Conservation (phyloP, 2,113 vertebrate species). For the Cochlearius cochlearius region DNA sequence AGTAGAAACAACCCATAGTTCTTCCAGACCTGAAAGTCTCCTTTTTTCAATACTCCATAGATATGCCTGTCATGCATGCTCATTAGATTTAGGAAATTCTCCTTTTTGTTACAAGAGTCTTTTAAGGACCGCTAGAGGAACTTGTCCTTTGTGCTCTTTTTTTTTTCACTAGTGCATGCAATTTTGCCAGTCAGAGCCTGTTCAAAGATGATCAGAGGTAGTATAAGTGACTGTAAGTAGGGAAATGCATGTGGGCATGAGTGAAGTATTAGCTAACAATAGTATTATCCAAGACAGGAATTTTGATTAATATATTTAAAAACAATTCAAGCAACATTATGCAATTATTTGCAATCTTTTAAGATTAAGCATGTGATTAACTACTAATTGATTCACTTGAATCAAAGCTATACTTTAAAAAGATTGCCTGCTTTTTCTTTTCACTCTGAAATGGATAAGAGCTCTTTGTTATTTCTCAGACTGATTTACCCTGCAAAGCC, state of each 20-base stretch:
- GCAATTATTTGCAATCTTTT: conserved; percentile 3
- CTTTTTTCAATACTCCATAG: background rate
- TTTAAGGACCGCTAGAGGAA: background rate
- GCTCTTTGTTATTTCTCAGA: background rate
- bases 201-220: background rate
- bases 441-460: background rate
- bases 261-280: background rate
- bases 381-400: background rate
- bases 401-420: background rate
- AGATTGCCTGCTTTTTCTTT: background rate
- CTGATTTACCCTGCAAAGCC: background rate
- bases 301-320: background rate
- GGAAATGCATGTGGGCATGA: background rate
- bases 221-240: background rate
- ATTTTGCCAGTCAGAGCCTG: background rate
- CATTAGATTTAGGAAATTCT: background rate
- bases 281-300: background rate
- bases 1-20: background rate
- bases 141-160: background rate
- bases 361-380: background rate
- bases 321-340: background rate
- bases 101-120: background rate
- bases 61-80: background rate
- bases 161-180: background rate
- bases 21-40: background rate